Evolutionary conservation across 2,888 invertebrate genomes (phyloP).

Genomic region (Esperia sulphurella): DNA sequence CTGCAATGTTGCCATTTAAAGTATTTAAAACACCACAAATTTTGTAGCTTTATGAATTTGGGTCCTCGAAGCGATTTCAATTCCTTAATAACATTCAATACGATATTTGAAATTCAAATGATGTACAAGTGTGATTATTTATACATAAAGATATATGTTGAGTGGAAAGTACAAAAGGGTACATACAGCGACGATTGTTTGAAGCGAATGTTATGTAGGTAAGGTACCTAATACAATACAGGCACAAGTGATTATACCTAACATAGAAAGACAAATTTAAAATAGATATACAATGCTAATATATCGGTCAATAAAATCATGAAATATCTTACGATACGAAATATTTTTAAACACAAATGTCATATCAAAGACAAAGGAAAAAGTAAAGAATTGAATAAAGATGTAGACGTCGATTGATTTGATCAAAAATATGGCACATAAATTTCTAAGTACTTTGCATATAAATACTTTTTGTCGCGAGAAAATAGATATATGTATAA

Average conservation of each 20-base stretch:
- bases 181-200: constrained; percentile 8
- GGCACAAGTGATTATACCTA: constrained; percentile 46
- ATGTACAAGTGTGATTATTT: not conserved
- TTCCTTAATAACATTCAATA: not conserved
- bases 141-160: not conserved
- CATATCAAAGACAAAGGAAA: too few relatives aligned
- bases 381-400: too few relatives aligned
- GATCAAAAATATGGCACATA: too few relatives aligned
- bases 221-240: constrained; percentile 24
- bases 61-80: not conserved
- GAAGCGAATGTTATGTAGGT: constrained; percentile 15
- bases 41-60: too few relatives aligned
- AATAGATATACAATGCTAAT: constrained; percentile 12
- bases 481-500: too few relatives aligned
- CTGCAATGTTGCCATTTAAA: too few relatives aligned
- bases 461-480: too few relatives aligned
- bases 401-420: too few relatives aligned
- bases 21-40: too few relatives aligned
- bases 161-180: constrained; percentile 6
- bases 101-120: not conserved
- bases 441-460: too few relatives aligned
- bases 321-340: too few relatives aligned
- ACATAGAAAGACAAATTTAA: constrained; percentile 34
- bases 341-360: too few relatives aligned
- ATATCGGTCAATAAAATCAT: not conserved